Base-by-base conservation (phyloP, 2,888 invertebrate genomes). In the Macrosiphum euphorbiae region DNA sequence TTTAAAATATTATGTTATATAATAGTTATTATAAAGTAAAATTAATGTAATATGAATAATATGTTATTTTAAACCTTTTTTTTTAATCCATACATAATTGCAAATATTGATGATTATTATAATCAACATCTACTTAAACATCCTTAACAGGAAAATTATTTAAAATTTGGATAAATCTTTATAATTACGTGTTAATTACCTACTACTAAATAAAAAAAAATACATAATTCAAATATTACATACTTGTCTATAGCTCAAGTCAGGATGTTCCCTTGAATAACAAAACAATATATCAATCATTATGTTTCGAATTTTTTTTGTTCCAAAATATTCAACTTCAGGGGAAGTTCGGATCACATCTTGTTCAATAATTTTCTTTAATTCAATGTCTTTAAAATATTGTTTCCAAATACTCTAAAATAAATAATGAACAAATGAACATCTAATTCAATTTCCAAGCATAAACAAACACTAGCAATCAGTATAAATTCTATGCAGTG, bases 291-390 rank as follows among this genome's bases (percentile, higher is more conserved):
- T 96, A 95, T 96, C 96, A 28, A 97, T 97, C 98, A 98, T 97
- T 95, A 97, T 96, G 95, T 97, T 97, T 95, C 97, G 97, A 41
- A 98, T 97, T 52, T 96, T 95, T n/a, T 96, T 96, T 91, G 97
- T 97, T 94, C 97, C 97, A 95, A 98, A 98, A 96, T 98, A 98
- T 94, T 97, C 97, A 94, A 98, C 97, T 94, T 98, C 98, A 0
- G 98, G 98, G 96, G 98, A 98, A 95, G 98, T 98, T 95, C 98
- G 96, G 24, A 98, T 97, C 1, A 98, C 98, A 96, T 98, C 98
- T 96, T 98, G 98, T 13, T 97, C 96, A 90, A 98, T 98, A 28
- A 98, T 96, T 44, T 97, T 96, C 95, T 97, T 97, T 50, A 98
- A 96, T 95, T 98, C 98, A 95, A 97, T 97, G 96, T 98, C 98